Evolutionary conservation across 1,140 invertebrate genomes (phyloP).

Genomic region (Muscidifurax raptorellus): DNA sequence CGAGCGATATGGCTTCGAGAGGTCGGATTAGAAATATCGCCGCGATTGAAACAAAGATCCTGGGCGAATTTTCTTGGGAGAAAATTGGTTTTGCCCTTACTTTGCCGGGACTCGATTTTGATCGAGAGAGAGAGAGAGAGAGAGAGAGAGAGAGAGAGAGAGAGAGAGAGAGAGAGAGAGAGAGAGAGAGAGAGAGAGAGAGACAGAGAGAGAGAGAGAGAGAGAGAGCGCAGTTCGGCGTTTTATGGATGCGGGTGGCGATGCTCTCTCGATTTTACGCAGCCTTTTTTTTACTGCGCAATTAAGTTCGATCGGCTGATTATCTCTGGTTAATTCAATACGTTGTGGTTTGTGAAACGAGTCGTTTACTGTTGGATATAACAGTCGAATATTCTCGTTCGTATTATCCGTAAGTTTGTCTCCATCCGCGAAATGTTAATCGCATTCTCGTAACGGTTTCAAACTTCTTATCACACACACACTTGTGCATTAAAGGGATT

Average conservation of each 20-base stretch:
- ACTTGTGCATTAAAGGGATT: no score
- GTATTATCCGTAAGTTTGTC: no score
- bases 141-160: constrained; percentile 8
- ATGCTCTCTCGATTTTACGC: background rate
- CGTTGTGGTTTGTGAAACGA: background rate
- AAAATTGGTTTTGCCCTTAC: background rate
- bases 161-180: constrained; percentile 36
- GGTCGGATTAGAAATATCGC: constrained; percentile 33
- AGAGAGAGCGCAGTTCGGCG: constrained; percentile 4
- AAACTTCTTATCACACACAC: no score
- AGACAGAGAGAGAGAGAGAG: constrained; percentile 36
- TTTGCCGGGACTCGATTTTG: background rate
- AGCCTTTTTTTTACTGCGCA: background rate
- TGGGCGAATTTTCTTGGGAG: background rate
- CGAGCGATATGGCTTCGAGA: constrained; percentile 20
- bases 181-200: constrained; percentile 6
- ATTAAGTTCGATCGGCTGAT: background rate
- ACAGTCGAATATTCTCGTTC: no score
- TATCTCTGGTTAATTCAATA: background rate
- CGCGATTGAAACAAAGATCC: constrained; percentile 28
- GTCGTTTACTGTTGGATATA: no score
- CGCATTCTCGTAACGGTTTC: no score
- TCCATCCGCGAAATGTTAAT: no score
- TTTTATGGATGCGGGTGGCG: constrained; percentile 3
- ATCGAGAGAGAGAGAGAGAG: background rate